phyloP scores from a whole-genome alignment of 2,888 invertebrate species.

The Caenorhabditis sp. region DNA sequence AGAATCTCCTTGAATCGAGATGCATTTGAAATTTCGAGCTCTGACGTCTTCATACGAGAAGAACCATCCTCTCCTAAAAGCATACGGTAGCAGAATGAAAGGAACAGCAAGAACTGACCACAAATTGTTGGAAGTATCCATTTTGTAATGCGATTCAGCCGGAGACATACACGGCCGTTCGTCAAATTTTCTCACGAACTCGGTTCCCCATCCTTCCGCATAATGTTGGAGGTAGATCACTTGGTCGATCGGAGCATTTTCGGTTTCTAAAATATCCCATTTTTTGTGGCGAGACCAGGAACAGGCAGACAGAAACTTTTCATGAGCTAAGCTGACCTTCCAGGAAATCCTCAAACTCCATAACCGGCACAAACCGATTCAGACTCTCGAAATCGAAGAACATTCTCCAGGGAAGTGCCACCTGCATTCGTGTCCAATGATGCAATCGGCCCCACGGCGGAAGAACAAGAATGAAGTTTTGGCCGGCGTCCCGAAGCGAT shows the following conservation, averaged over 20 bases:
- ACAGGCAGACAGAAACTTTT: too few relatives aligned
- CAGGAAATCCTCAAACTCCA: conserved; percentile 91
- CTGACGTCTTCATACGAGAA: conserved; percentile 89
- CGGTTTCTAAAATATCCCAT: conserved; percentile 40
- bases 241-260: conserved; percentile 79
- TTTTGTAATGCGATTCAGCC: conserved; percentile 20
- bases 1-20: conserved; percentile 86
- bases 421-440: conserved; percentile 89
- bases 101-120: not conserved
- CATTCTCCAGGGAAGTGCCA: conserved; percentile 87
- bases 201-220: conserved; percentile 89
- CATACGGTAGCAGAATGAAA: too few relatives aligned
- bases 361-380: conserved; percentile 89
- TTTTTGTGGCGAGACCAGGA: too few relatives aligned
- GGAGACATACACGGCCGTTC: conserved; percentile 85
- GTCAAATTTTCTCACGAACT: conserved; percentile 91
- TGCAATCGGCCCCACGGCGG: conserved; percentile 94
- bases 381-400: conserved; percentile 93
- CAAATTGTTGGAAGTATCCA: conserved; percentile 25
- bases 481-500: conserved; percentile 86
- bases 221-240: conserved; percentile 92
- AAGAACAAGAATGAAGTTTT: conserved; percentile 86
- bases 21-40: conserved; percentile 88
- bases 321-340: conserved; percentile 85
- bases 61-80: conserved; percentile 85